Evolutionary conservation across 2,888 invertebrate genomes (phyloP).

Genomic region (Phorcus lineatus): DNA sequence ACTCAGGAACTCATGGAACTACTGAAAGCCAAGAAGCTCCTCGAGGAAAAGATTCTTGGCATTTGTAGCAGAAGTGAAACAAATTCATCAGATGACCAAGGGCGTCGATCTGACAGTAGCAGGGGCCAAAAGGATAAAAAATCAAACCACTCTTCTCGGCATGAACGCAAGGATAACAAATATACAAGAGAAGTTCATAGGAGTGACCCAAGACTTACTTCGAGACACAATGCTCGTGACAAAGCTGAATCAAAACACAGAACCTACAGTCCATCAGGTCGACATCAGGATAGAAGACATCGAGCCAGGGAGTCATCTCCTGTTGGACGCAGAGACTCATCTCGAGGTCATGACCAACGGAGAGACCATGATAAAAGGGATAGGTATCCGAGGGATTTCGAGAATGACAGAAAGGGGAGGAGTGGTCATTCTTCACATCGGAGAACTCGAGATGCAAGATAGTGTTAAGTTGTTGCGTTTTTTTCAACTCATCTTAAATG

Average conservation of each 20-base stretch:
- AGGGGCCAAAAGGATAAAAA: neutral
- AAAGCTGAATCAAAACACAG: neutral
- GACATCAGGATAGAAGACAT: neutral
- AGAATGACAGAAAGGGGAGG: no score
- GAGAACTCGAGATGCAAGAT: no score
- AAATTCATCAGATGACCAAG: neutral
- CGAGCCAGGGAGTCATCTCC: neutral
- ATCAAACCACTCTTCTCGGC: neutral
- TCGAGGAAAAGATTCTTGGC: neutral
- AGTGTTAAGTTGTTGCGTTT: no score
- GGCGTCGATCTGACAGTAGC: neutral
- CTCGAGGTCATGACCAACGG: neutral
- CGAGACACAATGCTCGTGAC: neutral
- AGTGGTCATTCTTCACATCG: no score
- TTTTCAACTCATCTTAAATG: no score
- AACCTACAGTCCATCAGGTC: neutral
- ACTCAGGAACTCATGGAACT: neutral
- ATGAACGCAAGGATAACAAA: neutral
- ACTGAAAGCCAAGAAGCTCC: conserved; percentile 2
- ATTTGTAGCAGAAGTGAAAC: neutral
- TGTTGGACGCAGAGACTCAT: neutral
- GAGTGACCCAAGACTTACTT: neutral
- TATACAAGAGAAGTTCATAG: neutral
- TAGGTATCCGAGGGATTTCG: no score
- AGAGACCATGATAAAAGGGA: no score